Evolutionary conservation across 2,797 vertebrate species (phyloP).

Genomic region (Spinus olivaceus): DNA sequence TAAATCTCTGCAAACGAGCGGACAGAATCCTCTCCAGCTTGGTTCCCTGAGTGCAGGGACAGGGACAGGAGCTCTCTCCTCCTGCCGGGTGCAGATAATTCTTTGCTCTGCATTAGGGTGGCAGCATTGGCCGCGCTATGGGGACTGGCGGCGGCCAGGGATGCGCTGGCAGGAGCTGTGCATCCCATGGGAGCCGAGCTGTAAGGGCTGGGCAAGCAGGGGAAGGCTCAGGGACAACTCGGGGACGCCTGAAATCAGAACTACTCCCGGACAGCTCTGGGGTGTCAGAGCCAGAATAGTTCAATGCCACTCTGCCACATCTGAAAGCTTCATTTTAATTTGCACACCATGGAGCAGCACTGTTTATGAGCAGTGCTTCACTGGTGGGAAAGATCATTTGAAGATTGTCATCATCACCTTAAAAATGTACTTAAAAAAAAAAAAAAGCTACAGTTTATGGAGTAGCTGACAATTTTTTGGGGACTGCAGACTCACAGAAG

Average conservation of each 20-base stretch:
- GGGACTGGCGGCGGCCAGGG: not conserved
- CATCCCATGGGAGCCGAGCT: not conserved
- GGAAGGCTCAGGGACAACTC: fast-evolving
- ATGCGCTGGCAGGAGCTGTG: not conserved
- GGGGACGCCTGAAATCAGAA: not conserved
- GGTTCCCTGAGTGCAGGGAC: not conserved
- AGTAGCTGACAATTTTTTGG: not conserved
- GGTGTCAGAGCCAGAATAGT: not conserved
- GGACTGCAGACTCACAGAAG: not conserved
- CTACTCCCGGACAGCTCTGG: not conserved
- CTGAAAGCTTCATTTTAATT: not conserved
- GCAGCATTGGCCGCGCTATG: conserved; percentile 11
- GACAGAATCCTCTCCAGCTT: not conserved
- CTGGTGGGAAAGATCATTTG: not conserved
- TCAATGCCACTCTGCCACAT: not conserved
- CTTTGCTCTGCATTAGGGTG: conserved; percentile 17
- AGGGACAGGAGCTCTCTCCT: not conserved
- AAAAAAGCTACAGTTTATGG: not conserved
- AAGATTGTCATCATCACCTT: not conserved
- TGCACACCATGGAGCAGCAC: not conserved
- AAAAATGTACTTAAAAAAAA: not conserved
- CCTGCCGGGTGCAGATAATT: not conserved
- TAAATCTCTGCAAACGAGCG: not conserved
- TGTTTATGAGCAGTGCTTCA: not conserved
- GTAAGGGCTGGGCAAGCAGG: fast-evolving